Conservation (phyloP, 2,113 vertebrate genomes). For the Crotalus viridis region DNA sequence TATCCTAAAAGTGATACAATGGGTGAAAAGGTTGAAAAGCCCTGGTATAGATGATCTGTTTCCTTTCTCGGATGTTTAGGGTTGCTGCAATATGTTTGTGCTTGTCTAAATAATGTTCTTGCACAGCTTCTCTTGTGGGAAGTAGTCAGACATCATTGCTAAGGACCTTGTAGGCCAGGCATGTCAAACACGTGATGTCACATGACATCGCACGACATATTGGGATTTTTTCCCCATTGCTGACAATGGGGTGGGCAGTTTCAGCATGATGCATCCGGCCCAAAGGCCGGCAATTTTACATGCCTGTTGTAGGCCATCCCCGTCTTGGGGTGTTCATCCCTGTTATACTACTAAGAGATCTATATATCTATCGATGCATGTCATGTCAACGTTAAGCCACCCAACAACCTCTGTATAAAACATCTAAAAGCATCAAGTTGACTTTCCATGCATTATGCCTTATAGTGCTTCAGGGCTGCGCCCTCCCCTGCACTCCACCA, state of each 20-base stretch:
- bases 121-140: neutral
- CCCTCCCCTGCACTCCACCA: neutral
- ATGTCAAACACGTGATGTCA: too few relatives aligned
- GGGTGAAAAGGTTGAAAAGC: too few relatives aligned
- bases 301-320: too few relatives aligned
- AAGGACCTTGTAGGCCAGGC: neutral
- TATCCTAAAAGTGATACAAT: too few relatives aligned
- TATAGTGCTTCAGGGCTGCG: neutral
- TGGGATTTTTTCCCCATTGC: neutral
- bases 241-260: too few relatives aligned
- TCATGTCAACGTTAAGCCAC: neutral
- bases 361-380: neutral
- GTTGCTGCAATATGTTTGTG: neutral
- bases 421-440: neutral
- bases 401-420: neutral
- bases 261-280: too few relatives aligned
- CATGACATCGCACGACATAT: too few relatives aligned
- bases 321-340: neutral
- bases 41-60: neutral
- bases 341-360: neutral
- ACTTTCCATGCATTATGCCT: neutral
- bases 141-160: neutral
- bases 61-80: neutral
- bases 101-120: neutral
- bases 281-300: too few relatives aligned